Evolutionary conservation across 2,888 invertebrate genomes (phyloP), one percentile per base, ranked within the genome.

Genomic region (Terebella lapidaria): DNA sequence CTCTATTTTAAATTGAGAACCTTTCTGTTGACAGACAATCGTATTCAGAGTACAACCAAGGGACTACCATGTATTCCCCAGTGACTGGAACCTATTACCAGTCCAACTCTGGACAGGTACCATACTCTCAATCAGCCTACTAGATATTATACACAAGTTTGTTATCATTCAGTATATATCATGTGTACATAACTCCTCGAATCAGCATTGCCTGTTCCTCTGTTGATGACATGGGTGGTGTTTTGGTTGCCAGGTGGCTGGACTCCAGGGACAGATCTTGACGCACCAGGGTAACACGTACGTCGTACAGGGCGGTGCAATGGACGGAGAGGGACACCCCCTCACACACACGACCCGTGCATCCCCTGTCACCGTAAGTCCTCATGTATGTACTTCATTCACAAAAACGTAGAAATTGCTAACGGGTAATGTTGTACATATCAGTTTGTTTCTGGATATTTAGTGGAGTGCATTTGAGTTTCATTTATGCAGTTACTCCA

Each of bases 311-410:
- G 77, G 79, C 67, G 84, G 85, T 70, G 84, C 86, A 78, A 83
- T 81, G 81, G 83, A 82, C 68, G 79, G 78, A 71, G 79, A 79
- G 54, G 76, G 82, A 72, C 84, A 84, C 72, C 83, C 88, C 75
- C 81, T 84, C 74, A 87, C 88, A 72, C 89, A 90, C 82, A 89
- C 89, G 74, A 91, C 88, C 79, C 85, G 89, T 81, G 90, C 89
- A 77, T 91, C 89, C 78, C 89, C 91, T 80, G 94, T 93, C 81
- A 95, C 95, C 83, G 94, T 92, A 87, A 88, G 88, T 71, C 20
- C 42, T 35, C n/a, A n/a, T n/a, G n/a, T n/a, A n/a, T n/a, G n/a
- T n/a, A n/a, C n/a, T n/a, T n/a, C n/a, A n/a, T n/a, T n/a, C n/a
- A n/a, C n/a, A n/a, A n/a, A n/a, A n/a, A n/a, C n/a, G n/a, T n/a